phyloP scores from a whole-genome alignment of 2,888 invertebrate species.

The Drosophila pseudotakahashii region DNA sequence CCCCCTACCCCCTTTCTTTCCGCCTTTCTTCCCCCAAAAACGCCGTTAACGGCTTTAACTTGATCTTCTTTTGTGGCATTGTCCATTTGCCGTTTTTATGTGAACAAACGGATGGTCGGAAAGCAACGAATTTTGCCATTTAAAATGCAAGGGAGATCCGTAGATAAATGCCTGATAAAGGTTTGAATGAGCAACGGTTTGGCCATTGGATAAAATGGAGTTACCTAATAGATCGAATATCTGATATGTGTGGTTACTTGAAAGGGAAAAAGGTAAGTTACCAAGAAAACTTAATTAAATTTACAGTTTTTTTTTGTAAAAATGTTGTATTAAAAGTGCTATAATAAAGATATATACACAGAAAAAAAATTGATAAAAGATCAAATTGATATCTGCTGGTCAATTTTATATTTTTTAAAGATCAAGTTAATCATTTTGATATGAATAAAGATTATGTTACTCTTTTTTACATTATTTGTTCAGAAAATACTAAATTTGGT shows the following conservation, averaged over 20 bases:
- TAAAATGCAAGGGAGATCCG: slow-evolving; percentile 30
- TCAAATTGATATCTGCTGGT: too few species aligned
- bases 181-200: slow-evolving; percentile 35
- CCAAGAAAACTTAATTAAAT: background rate
- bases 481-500: too few species aligned
- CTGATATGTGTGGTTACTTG: background rate
- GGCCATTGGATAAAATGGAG: slow-evolving; percentile 11
- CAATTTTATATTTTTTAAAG: too few species aligned
- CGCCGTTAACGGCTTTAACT: slow-evolving; percentile 17
- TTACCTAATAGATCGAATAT: slow-evolving; percentile 30
- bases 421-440: too few species aligned
- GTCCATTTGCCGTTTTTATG: slow-evolving; percentile 35
- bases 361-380: too few species aligned
- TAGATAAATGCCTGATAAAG: slow-evolving; percentile 20
- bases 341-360: too few species aligned
- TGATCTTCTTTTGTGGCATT: slow-evolving; percentile 46
- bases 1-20: background rate
- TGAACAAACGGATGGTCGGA: slow-evolving; percentile 15
- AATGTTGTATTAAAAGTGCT: too few species aligned
- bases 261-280: background rate
- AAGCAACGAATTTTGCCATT: slow-evolving; percentile 30
- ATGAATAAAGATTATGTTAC: too few species aligned
- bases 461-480: too few species aligned
- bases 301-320: too few species aligned
- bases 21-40: slow-evolving; percentile 30